These are phyloP conservation scores for Lasius fuliginosus DNA, from an alignment of 2,888 invertebrate genomes.

Conservation along the genomic window DNA sequence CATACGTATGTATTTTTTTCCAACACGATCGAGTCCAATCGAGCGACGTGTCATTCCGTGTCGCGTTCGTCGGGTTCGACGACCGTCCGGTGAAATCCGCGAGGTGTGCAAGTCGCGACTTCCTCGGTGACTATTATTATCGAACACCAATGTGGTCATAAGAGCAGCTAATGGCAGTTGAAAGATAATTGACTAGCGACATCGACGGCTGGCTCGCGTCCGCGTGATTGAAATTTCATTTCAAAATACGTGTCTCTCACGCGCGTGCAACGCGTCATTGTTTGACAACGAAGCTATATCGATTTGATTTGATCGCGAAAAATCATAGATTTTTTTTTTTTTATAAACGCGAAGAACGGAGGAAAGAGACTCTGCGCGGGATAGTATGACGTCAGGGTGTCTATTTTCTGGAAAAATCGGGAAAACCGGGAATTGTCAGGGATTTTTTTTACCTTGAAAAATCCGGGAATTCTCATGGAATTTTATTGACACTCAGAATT, in stretches of 20 bases:
- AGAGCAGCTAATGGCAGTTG: background rate
- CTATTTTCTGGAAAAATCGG: too few species aligned
- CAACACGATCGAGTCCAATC: slow-evolving; percentile 16
- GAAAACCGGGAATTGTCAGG: too few species aligned
- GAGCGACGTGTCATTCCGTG: background rate
- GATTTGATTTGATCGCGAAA: background rate
- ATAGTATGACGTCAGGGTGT: background rate
- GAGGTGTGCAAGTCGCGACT: slow-evolving; percentile 28
- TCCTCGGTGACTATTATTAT: slow-evolving; percentile 19
- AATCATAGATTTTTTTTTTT: background rate
- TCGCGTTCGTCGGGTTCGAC: background rate
- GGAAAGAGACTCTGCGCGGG: background rate
- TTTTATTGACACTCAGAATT: too few species aligned
- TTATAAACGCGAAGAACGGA: background rate
- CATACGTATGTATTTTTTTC: background rate
- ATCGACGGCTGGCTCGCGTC: background rate
- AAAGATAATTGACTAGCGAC: slow-evolving; percentile 27
- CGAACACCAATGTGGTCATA: background rate
- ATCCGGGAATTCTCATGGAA: too few species aligned
- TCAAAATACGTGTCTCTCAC: background rate
- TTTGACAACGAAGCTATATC: background rate
- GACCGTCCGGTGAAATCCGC: slow-evolving; percentile 38
- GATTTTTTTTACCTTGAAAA: too few species aligned
- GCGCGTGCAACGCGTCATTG: background rate
- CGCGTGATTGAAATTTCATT: slow-evolving; percentile 16